These are phyloP conservation scores for Tigriopus japonicus DNA, from an alignment of 1,140 invertebrate genomes.

Conservation along the genomic window DNA sequence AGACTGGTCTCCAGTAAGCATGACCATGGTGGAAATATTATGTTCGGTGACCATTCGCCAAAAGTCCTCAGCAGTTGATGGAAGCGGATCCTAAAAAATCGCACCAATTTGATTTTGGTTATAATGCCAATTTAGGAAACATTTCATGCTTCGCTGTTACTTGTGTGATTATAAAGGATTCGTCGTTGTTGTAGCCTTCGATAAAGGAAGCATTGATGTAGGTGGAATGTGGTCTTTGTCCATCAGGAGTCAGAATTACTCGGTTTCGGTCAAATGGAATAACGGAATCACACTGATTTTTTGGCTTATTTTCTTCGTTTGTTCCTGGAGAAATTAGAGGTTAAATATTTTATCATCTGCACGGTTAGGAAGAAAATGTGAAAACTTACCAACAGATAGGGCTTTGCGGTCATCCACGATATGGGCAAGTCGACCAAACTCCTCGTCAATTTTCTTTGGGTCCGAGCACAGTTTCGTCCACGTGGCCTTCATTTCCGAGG, in stretches of 20 bases:
- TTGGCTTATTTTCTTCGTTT: slow-evolving; percentile 60
- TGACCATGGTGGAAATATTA: slow-evolving; percentile 70
- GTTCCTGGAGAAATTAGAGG: slow-evolving; percentile 31
- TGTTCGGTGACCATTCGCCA: slow-evolving; percentile 93
- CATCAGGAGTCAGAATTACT: slow-evolving; percentile 60
- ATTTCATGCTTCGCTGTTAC: not conserved
- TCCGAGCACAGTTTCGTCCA: slow-evolving; percentile 40
- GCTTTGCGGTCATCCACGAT: slow-evolving; percentile 58
- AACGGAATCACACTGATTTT: slow-evolving; percentile 66
- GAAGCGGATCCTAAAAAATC: slow-evolving; percentile 82
- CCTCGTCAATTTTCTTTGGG: slow-evolving; percentile 29
- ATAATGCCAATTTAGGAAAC: not conserved
- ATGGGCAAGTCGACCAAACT: slow-evolving; percentile 49
- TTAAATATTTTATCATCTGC: not conserved
- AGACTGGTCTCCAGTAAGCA: slow-evolving; percentile 53
- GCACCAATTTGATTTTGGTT: slow-evolving; percentile 45
- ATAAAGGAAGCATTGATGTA: slow-evolving; percentile 96
- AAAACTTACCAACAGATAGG: not conserved
- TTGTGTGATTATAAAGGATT: slow-evolving; percentile 15
- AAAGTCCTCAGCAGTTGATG: slow-evolving; percentile 72
- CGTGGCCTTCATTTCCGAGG: slow-evolving; percentile 40
- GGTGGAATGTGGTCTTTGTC: slow-evolving; percentile 63
- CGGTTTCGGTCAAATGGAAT: slow-evolving; percentile 80
- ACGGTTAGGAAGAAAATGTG: too few relatives aligned
- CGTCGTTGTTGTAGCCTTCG: slow-evolving; percentile 37